phyloP scores from a whole-genome alignment of 2,888 invertebrate species.

The Hymenopus coronatus region DNA sequence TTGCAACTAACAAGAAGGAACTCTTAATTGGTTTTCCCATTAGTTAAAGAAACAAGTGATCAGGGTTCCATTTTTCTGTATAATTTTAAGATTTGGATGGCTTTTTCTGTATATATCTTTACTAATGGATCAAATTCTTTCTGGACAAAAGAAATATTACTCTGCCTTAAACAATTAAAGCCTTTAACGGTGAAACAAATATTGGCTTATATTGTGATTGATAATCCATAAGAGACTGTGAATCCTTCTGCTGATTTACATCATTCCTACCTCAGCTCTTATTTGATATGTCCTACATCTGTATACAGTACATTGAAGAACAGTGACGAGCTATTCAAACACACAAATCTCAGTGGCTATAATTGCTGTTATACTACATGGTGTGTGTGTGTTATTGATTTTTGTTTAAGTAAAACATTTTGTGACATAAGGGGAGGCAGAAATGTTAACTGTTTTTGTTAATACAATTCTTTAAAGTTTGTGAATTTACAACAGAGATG shows the following conservation, averaged over 20 bases:
- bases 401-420: neutral
- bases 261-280: neutral
- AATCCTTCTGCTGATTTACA: neutral
- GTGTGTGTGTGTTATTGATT: neutral
- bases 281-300: neutral
- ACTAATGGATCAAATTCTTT: neutral
- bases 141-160: neutral
- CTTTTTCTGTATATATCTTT: neutral
- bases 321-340: neutral
- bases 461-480: neutral
- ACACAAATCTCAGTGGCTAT: neutral
- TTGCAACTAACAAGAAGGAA: neutral
- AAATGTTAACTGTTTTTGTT: neutral
- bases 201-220: neutral
- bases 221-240: neutral
- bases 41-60: neutral
- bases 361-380: neutral
- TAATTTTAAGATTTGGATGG: neutral
- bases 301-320: neutral
- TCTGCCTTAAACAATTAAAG: neutral
- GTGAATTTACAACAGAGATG: neutral
- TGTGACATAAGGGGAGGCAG: neutral
- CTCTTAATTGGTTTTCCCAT: neutral
- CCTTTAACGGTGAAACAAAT: neutral
- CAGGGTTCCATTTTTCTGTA: neutral